Percentiles rank a stretch among this genome's conserved stretches.
phyloP scores from a whole-genome alignment of 2,113 vertebrate genomes.

The Willisornis vidua region DNA sequence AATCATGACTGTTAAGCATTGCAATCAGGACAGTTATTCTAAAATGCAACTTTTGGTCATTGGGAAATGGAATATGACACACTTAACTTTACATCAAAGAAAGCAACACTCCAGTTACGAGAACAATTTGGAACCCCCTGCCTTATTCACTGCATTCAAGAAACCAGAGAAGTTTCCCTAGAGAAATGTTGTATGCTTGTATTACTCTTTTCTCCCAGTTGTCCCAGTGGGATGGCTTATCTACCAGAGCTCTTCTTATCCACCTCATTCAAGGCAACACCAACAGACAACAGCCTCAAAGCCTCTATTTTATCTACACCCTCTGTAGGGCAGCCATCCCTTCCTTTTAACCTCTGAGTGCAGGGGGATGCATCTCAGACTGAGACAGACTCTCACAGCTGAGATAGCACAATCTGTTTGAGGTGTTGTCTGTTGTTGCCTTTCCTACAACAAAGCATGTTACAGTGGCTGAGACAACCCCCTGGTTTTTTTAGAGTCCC shows the following conservation, averaged over 20 bases:
- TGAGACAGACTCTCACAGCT: neutral
- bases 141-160: neutral
- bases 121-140: neutral
- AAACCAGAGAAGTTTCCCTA: neutral
- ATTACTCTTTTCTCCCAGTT: neutral
- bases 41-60: neutral
- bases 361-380: neutral
- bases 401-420: neutral
- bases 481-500: neutral
- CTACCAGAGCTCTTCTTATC: neutral
- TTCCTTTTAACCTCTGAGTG: neutral
- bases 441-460: neutral
- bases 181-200: neutral
- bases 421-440: neutral
- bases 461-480: neutral
- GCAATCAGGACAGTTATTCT: neutral
- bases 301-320: neutral
- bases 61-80: neutral
- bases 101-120: neutral
- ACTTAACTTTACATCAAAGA: neutral
- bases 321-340: neutral
- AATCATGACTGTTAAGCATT: neutral
- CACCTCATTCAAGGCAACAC: neutral
- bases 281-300: neutral
- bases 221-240: neutral